Conservation (phyloP, 2,113 vertebrate species). For the Spea multiplicata region DNA sequence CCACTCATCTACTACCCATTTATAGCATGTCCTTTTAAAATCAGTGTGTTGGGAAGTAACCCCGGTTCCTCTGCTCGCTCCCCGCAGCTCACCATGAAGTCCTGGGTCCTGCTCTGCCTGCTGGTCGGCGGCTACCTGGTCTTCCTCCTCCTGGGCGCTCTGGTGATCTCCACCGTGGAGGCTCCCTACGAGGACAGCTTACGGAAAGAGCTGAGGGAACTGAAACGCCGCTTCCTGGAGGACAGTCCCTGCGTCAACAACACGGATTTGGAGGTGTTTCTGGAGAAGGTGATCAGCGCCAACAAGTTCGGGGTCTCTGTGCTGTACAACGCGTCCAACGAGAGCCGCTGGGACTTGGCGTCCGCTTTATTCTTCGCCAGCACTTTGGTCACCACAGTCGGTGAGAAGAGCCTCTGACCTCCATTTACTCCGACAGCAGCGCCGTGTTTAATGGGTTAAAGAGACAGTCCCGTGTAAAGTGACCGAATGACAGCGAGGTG, state of each 20-base stretch:
- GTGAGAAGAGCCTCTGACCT: constrained; percentile 60
- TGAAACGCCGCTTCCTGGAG: constrained; percentile 71
- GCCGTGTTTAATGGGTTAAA: background rate
- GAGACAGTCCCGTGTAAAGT: no score
- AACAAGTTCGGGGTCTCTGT: constrained; percentile 75
- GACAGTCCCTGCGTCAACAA: constrained; percentile 71
- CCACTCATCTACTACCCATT: no score
- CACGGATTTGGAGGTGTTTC: constrained; percentile 70
- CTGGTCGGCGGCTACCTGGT: constrained; percentile 59
- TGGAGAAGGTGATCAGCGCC: constrained; percentile 69
- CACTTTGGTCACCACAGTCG: constrained; percentile 87
- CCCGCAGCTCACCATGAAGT: constrained; percentile 19
- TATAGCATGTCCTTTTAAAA: no score
- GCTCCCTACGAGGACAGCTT: constrained; percentile 74
- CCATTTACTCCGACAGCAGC: no score
- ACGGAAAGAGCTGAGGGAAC: constrained; percentile 63
- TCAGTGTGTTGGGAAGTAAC: no score
- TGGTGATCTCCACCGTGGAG: constrained; percentile 80
- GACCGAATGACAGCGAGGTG: background rate
- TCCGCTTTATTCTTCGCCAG: constrained; percentile 85
- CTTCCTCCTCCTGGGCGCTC: constrained; percentile 79
- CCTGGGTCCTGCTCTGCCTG: constrained; percentile 31
- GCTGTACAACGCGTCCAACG: constrained; percentile 60
- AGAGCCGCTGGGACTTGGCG: constrained; percentile 79
- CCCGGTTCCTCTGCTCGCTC: background rate